Evolutionary conservation across 2,113 vertebrate genomes (phyloP).

Genomic region (Arvicanthis niloticus): DNA sequence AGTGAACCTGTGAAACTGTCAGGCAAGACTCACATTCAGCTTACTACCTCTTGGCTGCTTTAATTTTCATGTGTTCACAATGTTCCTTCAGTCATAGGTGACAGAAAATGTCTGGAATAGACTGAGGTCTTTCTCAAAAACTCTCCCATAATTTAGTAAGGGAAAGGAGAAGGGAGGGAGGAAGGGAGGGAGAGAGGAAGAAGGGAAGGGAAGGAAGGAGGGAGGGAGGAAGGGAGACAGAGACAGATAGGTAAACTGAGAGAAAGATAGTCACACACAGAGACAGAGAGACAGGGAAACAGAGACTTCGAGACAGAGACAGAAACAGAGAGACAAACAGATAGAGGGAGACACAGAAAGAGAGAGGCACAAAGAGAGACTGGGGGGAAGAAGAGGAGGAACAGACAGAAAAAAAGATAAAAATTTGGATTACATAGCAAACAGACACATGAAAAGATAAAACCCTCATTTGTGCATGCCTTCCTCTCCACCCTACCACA

Average conservation of each 20-base stretch:
- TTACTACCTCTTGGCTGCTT: not conserved
- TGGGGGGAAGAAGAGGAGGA: no score
- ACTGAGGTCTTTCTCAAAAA: not conserved
- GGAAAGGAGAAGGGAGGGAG: not conserved
- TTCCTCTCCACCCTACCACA: accelerated
- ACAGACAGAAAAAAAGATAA: not conserved
- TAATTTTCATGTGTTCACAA: not conserved
- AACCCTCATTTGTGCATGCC: not conserved
- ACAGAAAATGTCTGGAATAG: not conserved
- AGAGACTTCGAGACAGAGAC: not conserved
- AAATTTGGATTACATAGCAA: not conserved
- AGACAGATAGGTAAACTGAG: no score
- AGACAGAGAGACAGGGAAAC: not conserved
- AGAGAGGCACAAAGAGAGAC: not conserved
- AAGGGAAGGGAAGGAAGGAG: not conserved
- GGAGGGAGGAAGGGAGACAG: accelerated
- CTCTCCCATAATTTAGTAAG: not conserved
- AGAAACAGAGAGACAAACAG: not conserved
- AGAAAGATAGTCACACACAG: not conserved
- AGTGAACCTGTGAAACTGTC: not conserved
- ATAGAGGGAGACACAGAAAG: not conserved
- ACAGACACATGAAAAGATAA: not conserved
- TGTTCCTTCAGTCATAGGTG: not conserved
- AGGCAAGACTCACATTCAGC: not conserved
- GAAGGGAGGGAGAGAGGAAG: no score